Conservation (phyloP, 2,888 invertebrate genomes). For the Dryococelus australis region DNA sequence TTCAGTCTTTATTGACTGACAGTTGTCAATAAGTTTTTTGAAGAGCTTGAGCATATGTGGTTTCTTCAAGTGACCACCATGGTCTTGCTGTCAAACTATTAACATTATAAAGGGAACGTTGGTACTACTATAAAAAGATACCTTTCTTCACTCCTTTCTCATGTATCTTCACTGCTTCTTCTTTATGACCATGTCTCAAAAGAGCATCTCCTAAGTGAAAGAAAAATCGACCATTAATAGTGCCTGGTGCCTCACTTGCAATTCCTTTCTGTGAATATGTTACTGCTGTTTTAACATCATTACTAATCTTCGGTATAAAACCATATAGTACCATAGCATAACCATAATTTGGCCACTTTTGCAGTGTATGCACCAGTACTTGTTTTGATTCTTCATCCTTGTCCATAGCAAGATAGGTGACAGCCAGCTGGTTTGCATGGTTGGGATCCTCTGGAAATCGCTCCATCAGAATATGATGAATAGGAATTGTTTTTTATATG, state of each 20-base stretch:
- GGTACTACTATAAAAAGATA: constrained; percentile 76
- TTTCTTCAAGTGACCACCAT: constrained; percentile 80
- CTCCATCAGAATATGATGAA: too few relatives aligned
- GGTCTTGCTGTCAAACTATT: constrained; percentile 74
- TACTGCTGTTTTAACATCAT: constrained; percentile 70
- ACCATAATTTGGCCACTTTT: constrained; percentile 77
- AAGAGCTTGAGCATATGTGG: constrained; percentile 69
- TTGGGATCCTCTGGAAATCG: too few relatives aligned
- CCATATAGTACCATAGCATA: constrained; percentile 80
- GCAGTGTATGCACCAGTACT: constrained; percentile 71
- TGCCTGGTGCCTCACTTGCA: constrained; percentile 70
- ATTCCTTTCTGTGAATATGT: constrained; percentile 73
- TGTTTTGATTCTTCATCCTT: constrained; percentile 67
- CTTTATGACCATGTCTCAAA: constrained; percentile 67
- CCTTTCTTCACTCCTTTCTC: constrained; percentile 68
- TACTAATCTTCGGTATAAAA: constrained; percentile 74
- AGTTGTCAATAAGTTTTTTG: constrained; percentile 70
- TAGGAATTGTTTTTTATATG: too few relatives aligned
- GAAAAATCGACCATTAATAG: constrained; percentile 81
- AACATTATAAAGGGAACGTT: constrained; percentile 88
- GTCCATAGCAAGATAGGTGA: too few relatives aligned
- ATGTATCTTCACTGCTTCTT: constrained; percentile 71
- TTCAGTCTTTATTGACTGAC: constrained; percentile 78
- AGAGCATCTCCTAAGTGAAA: constrained; percentile 86
- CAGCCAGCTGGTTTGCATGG: too few relatives aligned